Evolutionary conservation across 2,888 invertebrate genomes (phyloP), one percentile per base, ranked within the genome.

Genomic region (Heliconius hortense): DNA sequence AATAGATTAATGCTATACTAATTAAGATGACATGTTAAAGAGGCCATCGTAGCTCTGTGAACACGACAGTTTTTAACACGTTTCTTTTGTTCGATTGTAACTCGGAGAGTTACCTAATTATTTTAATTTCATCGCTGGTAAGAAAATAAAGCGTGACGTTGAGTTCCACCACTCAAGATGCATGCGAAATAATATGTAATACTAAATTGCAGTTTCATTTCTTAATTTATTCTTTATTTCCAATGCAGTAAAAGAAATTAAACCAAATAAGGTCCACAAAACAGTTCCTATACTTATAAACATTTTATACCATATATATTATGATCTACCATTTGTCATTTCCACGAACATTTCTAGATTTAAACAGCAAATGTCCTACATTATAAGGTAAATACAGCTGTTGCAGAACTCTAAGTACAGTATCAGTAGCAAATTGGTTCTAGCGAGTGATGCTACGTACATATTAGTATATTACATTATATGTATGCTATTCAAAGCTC

Each of bases 351-450:
- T 53, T 11, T 28, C n/a, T 11, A 67, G 18, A 28, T 69, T 35
- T 28, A 13, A 69, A 35, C 35, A 21, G 2, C 28, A 43, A 71
- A 62, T 39, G 39, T 35, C 56, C 8, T 24, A 43, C 21, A 71
- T 39, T 39, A 26, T 26, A 26, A 71, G 26, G 62, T 71, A 62
- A 71, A 62, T 62, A 39, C 62, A 71, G 59, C 71, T 71, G 71
- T 43, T 43, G 62, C 60, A 43, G 60, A 63, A 63, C 69, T 21
- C 43, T 69, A 53, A 69, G 74, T 69, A 74, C 43, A 69, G 74
- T 74, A 63, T 74, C 63, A 74, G 56, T 56, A 31, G 69, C 35
- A 70, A 74, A 63, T 74, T 70, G 69, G 63, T 74, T 62, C 74
- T 21, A 24, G 63, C 70, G 69, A n/a, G n/a, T 62, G 74, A 56